phyloP scores from a whole-genome alignment of 2,797 vertebrate genomes.

The Anomalospiza imberbis region DNA sequence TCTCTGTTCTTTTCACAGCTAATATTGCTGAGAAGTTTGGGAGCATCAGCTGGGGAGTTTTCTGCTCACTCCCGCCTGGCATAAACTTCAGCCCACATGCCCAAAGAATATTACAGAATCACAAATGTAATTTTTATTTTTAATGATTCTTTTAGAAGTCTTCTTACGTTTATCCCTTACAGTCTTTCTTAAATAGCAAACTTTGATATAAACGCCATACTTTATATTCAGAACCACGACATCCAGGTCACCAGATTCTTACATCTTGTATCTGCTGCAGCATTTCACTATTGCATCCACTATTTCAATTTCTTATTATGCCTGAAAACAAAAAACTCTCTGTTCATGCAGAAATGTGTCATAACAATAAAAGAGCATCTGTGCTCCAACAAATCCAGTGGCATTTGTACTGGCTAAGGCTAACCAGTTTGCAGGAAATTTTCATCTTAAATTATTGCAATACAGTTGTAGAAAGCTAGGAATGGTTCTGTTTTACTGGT shows the following conservation, averaged over 20 bases:
- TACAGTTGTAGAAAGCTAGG: neutral
- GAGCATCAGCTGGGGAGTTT: neutral
- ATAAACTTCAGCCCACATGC: neutral
- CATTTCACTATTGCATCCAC: neutral
- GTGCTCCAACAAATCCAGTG: neutral
- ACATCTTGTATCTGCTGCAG: neutral
- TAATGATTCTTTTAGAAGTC: neutral
- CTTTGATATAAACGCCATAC: neutral
- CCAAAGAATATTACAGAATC: neutral
- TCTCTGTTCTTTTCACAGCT: neutral
- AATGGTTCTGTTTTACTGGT: neutral
- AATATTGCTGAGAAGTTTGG: neutral
- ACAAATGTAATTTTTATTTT: neutral
- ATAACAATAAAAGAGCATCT: slow-evolving; percentile 7
- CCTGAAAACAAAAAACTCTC: neutral
- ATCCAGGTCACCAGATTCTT: neutral
- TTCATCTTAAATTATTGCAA: neutral
- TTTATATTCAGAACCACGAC: neutral
- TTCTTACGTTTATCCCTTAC: neutral
- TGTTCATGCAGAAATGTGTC: neutral
- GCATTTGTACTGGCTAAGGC: neutral
- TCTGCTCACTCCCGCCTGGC: neutral
- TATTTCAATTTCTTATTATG: neutral
- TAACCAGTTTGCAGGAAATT: neutral
- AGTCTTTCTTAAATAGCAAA: neutral